Evolutionary conservation across 2,888 invertebrate genomes (phyloP).

Genomic region (Drosophila setosimentum): DNA sequence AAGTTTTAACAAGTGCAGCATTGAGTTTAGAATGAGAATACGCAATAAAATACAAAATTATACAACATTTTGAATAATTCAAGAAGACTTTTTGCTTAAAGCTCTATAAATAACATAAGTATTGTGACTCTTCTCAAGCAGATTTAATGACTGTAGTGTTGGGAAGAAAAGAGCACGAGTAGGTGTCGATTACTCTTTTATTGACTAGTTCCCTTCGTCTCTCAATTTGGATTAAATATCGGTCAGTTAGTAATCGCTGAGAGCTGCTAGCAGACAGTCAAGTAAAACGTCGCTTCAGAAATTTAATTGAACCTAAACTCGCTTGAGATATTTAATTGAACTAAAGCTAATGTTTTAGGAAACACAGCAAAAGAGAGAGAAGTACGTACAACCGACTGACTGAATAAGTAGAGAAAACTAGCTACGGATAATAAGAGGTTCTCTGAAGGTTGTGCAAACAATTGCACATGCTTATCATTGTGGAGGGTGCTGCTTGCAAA

Average conservation of each 20-base stretch:
- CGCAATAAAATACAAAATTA: background rate
- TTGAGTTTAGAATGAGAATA: background rate
- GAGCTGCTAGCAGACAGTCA: background rate
- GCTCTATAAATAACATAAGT: background rate
- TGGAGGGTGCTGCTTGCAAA: background rate
- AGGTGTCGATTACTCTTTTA: background rate
- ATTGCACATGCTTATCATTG: background rate
- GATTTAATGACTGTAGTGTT: background rate
- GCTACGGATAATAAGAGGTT: background rate
- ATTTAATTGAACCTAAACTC: too few species aligned
- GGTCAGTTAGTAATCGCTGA: background rate
- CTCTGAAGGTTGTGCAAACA: background rate
- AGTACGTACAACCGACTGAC: background rate
- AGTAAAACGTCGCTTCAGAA: background rate
- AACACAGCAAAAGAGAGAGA: background rate
- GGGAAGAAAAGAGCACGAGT: rapidly evolving
- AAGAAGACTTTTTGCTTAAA: background rate
- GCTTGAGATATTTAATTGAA: too few species aligned
- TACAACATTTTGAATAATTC: background rate
- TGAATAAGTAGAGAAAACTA: background rate
- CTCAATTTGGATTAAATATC: background rate
- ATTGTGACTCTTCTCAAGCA: background rate
- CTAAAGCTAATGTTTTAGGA: too few species aligned
- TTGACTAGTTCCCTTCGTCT: background rate
- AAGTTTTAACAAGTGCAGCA: background rate